These are phyloP conservation scores for chimpanzee (Pan troglodytes) DNA, from an alignment of 2,113 vertebrate species.

Conservation along the genomic window NHGRI_mPanTro3-v2.1_pri NC_086015.1:123568501-123569000, in stretches of 20 bases:
- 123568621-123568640: constrained; percentile 55
- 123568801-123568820: background rate
- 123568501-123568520: background rate
- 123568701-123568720: constrained; percentile 20
- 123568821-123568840: background rate
- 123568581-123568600: constrained; percentile 78
- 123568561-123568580: constrained; percentile 67
- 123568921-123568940: background rate
- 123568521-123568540: constrained; percentile 52
- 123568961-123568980: background rate
- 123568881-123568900: background rate
- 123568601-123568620: constrained; percentile 79
- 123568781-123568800: background rate
- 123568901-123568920: background rate
- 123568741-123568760: background rate
- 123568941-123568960: background rate
- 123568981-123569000: background rate
- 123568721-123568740: background rate
- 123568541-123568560: background rate
- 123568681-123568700: background rate
- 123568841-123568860: background rate
- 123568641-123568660: constrained; percentile 73
- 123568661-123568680: constrained; percentile 63
- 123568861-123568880: background rate
- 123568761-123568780: background rate